Conservation (phyloP, 2,113 vertebrate genomes). For the Synodontis membranacea region DNA sequence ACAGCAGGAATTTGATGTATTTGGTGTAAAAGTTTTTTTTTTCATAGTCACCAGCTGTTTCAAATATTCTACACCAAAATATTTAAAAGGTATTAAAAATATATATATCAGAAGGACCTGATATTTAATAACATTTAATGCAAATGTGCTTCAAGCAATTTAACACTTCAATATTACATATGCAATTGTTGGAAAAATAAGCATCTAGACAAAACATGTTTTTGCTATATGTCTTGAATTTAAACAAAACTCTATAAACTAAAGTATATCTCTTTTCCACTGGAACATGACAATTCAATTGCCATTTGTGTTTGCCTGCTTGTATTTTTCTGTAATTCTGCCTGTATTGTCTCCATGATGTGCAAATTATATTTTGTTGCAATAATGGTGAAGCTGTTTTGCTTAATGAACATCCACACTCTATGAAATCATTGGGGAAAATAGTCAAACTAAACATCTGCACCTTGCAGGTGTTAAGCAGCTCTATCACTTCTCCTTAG, state of each 20-base stretch:
- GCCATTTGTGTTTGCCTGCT: not conserved
- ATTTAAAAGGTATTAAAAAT: not conserved
- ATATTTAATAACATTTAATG: not conserved
- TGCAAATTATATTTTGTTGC: not conserved
- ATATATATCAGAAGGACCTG: not conserved
- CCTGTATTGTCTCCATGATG: not conserved
- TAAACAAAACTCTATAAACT: not conserved
- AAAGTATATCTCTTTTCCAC: not conserved
- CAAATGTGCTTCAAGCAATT: not conserved
- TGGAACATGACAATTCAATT: not conserved
- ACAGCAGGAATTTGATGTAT: too few species aligned
- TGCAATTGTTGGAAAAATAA: not conserved
- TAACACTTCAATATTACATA: not conserved
- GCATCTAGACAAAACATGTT: not conserved
- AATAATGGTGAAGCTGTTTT: not conserved
- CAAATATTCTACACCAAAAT: not conserved
- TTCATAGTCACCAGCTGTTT: not conserved
- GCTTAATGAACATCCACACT: not conserved
- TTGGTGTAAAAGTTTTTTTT: not conserved
- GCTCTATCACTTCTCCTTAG: conserved; percentile 17
- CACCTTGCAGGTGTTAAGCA: not conserved
- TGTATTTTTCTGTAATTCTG: not conserved
- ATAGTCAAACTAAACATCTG: not conserved
- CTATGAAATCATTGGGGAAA: not conserved
- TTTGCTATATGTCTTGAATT: not conserved